Conservation (phyloP, 92 coral and sea anemone species). For the Bergia puertoricense region DNA sequence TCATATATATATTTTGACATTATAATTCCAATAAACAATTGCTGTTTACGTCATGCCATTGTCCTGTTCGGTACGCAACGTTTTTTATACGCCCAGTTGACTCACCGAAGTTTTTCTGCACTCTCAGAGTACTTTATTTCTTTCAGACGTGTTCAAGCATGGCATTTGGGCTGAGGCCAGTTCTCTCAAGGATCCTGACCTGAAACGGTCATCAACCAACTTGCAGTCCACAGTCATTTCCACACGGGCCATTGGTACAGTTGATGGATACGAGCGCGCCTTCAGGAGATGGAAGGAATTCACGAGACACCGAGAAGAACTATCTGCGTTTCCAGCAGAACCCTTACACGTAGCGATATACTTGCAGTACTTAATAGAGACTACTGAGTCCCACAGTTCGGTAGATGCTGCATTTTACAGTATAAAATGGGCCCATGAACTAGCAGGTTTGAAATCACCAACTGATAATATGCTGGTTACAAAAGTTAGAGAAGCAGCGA, state of each 20-base stretch:
- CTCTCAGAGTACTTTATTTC: neutral
- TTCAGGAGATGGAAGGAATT: conserved; percentile 12
- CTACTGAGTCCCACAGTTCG: neutral
- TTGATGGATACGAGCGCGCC: conserved; percentile 17
- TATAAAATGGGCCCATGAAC: neutral
- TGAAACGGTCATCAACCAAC: conserved; percentile 1
- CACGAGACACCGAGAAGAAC: conserved; percentile 1
- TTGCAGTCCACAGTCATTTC: conserved; percentile 21
- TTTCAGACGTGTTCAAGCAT: conserved; percentile 14
- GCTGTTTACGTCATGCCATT: conserved; percentile 1
- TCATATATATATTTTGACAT: conserved; percentile 1
- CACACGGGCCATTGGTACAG: conserved; percentile 5
- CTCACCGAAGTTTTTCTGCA: neutral
- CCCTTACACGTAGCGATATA: neutral
- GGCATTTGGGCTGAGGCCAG: conserved; percentile 17
- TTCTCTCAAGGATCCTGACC: conserved; percentile 22
- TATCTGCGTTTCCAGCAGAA: conserved; percentile 1
- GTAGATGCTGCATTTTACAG: neutral
- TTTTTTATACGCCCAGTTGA: neutral
- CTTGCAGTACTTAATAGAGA: neutral
- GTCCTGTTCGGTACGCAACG: neutral
- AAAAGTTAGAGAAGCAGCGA: conserved; percentile 37
- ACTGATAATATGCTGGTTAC: neutral
- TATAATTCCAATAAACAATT: neutral
- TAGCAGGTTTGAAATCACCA: neutral